Base-by-base conservation (phyloP, 2,797 vertebrate species). In the Ctenosaura bakeri region DNA sequence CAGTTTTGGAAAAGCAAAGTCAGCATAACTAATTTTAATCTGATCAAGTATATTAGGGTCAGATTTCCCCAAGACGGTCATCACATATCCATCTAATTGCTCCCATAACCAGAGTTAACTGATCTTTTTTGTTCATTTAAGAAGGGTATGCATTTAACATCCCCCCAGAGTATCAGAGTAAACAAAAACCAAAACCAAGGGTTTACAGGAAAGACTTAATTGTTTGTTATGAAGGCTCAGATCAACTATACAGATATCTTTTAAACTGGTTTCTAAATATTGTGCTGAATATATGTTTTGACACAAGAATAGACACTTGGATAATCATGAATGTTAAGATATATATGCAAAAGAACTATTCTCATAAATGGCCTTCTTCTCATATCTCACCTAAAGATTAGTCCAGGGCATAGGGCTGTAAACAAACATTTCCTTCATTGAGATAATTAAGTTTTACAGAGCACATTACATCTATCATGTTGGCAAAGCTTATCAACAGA, bases 121-220 rank as follows among this genome's bases (percentile, higher is more conserved):
- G 24, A 88, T 10, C 50, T n/a, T 54, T 10, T 81, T 82, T 71
- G 46, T 71, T 46, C 38, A 73, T 64, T 26, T 73, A 88, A 88
- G 14, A 1, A 35, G 20, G 14, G 26, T 4, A 81, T 71, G 71
- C 81, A 81, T 50, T 54, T 81, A 38, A 54, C 20, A 38, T 42
- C 22, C 10, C 59, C 56, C 62, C 38, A 79, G 38, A 50, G 87
- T 35, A 71, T 24, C 24, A n/a, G 42, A 46, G n/a, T 16, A 62
- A 79, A 80, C 59, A 59, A 71, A 42, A 73, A 16, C 14, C 42
- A 46, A 46, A 46, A 46, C 32, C 78, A 66, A 38, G 18, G 35
- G 54, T 32, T 62, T 50, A 13, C 38, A 13, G 29, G 12, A 38
- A 89, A 26, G 64, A n/a, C 64, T 24, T 38, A 6, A 16, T n/a